Evolutionary conservation across 2,888 invertebrate species (phyloP).

Genomic region (Steinernema scapterisci): DNA sequence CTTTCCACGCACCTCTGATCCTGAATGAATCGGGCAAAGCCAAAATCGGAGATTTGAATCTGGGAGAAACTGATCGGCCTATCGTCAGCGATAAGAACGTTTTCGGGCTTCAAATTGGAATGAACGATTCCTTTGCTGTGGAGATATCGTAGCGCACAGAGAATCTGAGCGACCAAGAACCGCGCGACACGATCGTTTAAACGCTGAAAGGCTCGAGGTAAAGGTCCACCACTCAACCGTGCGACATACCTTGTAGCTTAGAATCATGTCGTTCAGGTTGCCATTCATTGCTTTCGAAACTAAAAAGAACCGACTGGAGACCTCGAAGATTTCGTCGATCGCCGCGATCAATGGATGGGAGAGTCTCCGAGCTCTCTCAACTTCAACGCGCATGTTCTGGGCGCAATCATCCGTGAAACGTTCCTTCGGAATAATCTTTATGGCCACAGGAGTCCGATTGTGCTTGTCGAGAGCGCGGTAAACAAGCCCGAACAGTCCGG

Average conservation of each 20-base stretch:
- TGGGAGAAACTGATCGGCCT: constrained; percentile 62
- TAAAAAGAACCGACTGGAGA: constrained; percentile 91
- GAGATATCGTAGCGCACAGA: constrained; percentile 75
- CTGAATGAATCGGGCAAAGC: constrained; percentile 66
- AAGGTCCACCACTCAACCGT: too few relatives aligned
- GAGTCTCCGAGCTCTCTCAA: background rate
- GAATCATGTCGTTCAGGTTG: constrained; percentile 98
- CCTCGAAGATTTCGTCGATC: constrained; percentile 95
- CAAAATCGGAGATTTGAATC: constrained; percentile 67
- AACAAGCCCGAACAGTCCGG: constrained; percentile 14
- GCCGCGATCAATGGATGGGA: background rate
- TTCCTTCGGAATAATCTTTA: constrained; percentile 6
- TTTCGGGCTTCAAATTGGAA: constrained; percentile 47
- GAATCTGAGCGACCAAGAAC: constrained; percentile 74
- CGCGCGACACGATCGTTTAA: constrained; percentile 81
- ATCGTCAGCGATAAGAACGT: constrained; percentile 65
- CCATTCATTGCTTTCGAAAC: constrained; percentile 97
- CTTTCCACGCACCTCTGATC: constrained; percentile 38
- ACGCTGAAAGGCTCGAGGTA: constrained; percentile 68
- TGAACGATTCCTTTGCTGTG: constrained; percentile 77
- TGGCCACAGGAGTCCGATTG: background rate
- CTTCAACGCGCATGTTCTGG: background rate
- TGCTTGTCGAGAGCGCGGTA: background rate
- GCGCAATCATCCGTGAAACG: background rate
- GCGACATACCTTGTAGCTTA: constrained; percentile 85